phyloP scores from a whole-genome alignment of 2,888 invertebrate species.

The Steinernema hermaphroditum region DNA sequence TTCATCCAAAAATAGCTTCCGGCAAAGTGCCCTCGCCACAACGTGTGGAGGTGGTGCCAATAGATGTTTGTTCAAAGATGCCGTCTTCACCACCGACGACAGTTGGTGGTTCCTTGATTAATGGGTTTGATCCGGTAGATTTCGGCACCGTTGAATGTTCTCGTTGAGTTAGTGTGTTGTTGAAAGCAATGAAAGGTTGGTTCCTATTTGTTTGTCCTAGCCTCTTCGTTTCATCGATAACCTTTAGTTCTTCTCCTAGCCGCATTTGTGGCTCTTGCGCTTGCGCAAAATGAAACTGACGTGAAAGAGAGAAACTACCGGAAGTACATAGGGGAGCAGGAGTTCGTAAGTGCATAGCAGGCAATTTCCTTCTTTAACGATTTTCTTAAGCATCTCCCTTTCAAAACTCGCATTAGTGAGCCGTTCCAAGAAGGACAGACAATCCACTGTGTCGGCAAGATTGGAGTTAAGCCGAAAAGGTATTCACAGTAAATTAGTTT shows the following conservation, averaged over 20 bases:
- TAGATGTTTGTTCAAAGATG: conserved; percentile 20
- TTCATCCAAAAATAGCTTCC: too few relatives aligned
- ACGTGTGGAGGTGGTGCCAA: conserved; percentile 25
- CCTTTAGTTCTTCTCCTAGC: not conserved
- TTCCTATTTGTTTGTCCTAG: conserved; percentile 4
- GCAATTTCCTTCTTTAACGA: not conserved
- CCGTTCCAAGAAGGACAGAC: conserved; percentile 64
- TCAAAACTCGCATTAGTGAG: conserved; percentile 64
- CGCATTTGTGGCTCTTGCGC: not conserved
- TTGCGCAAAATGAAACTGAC: conserved; percentile 30
- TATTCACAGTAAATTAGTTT: conserved; percentile 17
- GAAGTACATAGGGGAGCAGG: conserved; percentile 62
- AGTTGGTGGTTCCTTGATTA: conserved; percentile 9
- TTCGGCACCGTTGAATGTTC: conserved; percentile 20
- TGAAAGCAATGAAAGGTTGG: conserved; percentile 28
- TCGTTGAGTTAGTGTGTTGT: conserved; percentile 9
- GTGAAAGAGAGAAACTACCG: conserved; percentile 53
- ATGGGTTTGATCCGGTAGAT: conserved; percentile 26
- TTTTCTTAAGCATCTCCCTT: conserved; percentile 58
- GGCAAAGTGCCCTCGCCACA: not conserved
- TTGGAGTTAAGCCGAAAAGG: conserved; percentile 59
- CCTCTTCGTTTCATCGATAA: not conserved
- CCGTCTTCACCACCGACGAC: not conserved
- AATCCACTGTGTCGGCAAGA: conserved; percentile 63
- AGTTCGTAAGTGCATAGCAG: conserved; percentile 46